phyloP scores from a whole-genome alignment of 2,113 vertebrate species.

The Melanerpes formicivorus region DNA sequence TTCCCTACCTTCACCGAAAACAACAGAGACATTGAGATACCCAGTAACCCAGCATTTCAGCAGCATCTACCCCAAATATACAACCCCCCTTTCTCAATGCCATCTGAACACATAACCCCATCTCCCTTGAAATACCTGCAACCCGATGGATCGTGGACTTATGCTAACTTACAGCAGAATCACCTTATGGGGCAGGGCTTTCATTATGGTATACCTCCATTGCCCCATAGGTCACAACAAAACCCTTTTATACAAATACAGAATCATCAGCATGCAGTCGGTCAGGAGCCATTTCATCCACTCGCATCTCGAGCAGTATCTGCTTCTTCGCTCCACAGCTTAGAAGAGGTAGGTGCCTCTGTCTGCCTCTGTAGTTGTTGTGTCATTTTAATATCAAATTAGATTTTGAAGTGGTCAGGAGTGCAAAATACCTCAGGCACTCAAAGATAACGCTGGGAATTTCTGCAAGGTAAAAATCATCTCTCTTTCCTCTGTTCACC shows the following conservation, averaged over 20 bases:
- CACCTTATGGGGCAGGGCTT: slow-evolving; percentile 89
- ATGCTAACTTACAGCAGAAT: slow-evolving; percentile 87
- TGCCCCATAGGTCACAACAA: slow-evolving; percentile 91
- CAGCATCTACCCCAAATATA: slow-evolving; percentile 86
- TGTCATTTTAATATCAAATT: not conserved
- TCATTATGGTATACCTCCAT: slow-evolving; percentile 89
- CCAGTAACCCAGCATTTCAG: slow-evolving; percentile 84
- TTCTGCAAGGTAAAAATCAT: not conserved
- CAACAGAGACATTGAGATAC: slow-evolving; percentile 84
- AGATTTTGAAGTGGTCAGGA: not conserved
- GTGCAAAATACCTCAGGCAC: rapidly evolving
- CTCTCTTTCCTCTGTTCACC: not conserved
- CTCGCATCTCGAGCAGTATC: slow-evolving; percentile 89
- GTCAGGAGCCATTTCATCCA: slow-evolving; percentile 91
- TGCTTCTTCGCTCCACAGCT: slow-evolving; percentile 91
- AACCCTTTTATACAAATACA: slow-evolving; percentile 93
- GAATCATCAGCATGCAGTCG: slow-evolving; percentile 85
- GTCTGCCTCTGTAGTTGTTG: not conserved
- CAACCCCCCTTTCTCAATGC: slow-evolving; percentile 86
- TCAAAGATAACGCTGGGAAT: not conserved
- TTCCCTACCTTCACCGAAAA: slow-evolving; percentile 83
- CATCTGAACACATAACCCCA: slow-evolving; percentile 84
- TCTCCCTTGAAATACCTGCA: slow-evolving; percentile 94
- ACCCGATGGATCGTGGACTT: slow-evolving; percentile 93
- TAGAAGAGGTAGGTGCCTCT: slow-evolving; percentile 89